Conservation (phyloP, 2,113 vertebrate genomes). For the Aspiorhynchus laticeps region DNA sequence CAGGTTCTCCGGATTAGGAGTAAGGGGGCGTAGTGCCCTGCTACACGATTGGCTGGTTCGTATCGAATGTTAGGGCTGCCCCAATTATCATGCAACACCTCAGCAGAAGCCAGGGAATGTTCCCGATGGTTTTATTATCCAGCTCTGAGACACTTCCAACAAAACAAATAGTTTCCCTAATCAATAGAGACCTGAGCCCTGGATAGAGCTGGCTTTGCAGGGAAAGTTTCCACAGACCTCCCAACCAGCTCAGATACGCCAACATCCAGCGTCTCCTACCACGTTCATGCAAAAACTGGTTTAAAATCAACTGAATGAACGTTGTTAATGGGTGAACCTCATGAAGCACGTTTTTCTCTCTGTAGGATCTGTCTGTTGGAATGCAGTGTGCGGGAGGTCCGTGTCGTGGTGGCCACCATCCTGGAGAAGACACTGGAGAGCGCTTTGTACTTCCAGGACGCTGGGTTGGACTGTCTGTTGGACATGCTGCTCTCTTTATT, state of each 20-base stretch:
- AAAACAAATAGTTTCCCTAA: neutral
- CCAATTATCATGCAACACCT: slow-evolving; percentile 39
- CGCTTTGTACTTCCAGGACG: slow-evolving; percentile 90
- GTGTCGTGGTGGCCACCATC: slow-evolving; percentile 92
- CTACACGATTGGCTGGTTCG: slow-evolving; percentile 62
- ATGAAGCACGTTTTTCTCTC: slow-evolving; percentile 31
- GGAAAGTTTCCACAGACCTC: slow-evolving; percentile 13
- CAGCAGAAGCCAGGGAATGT: slow-evolving; percentile 46
- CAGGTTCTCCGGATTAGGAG: too few species aligned
- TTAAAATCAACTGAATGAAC: neutral
- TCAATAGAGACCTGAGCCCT: neutral
- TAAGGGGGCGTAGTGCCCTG: neutral
- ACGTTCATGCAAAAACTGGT: neutral
- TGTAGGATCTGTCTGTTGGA: slow-evolving; percentile 92
- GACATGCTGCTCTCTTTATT: slow-evolving; percentile 90
- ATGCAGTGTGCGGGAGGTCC: slow-evolving; percentile 92
- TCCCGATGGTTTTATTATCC: slow-evolving; percentile 26
- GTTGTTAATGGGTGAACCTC: neutral
- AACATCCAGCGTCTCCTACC: neutral
- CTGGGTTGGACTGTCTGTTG: slow-evolving; percentile 84
- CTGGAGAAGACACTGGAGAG: slow-evolving; percentile 96
- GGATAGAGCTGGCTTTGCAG: neutral
- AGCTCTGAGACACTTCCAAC: neutral
- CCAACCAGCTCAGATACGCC: neutral
- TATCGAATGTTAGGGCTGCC: slow-evolving; percentile 53